Percentiles rank a stretch among this genome's conserved stretches.
Conservation (phyloP, 1,140 invertebrate genomes). For the Drosophila lini region DNA sequence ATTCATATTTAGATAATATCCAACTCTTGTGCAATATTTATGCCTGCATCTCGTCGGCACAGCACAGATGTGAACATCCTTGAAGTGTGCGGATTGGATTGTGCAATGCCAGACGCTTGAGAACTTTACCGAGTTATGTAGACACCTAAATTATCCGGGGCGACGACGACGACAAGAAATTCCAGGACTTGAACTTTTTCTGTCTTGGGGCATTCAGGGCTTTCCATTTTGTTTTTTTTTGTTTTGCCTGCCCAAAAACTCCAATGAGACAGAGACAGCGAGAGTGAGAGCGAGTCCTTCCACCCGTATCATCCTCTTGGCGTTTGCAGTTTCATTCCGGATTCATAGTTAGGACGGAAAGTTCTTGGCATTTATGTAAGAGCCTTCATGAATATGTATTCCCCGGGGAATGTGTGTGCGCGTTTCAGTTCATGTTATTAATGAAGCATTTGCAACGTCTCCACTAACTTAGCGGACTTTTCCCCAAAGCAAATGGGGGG, state of each 20-base stretch:
- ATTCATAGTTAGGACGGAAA: constrained; percentile 33
- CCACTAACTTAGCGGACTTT: constrained; percentile 56
- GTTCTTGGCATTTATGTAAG: constrained; percentile 40
- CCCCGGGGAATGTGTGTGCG: constrained; percentile 27
- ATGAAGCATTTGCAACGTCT: constrained; percentile 60
- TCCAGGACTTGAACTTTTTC: constrained; percentile 25
- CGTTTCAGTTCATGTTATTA: constrained; percentile 56
- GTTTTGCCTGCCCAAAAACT: constrained; percentile 11
- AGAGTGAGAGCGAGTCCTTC: not conserved
- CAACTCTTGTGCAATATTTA: constrained; percentile 48
- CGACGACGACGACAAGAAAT: constrained; percentile 15
- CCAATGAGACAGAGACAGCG: constrained; percentile 6
- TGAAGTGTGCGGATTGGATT: constrained; percentile 9
- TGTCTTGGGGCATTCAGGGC: constrained; percentile 5
- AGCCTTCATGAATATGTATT: constrained; percentile 53
- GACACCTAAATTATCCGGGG: constrained; percentile 30
- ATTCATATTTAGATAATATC: constrained; percentile 76
- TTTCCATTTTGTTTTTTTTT: not conserved
- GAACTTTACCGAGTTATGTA: constrained; percentile 29
- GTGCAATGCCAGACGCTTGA: constrained; percentile 14
- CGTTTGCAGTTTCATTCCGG: constrained; percentile 27
- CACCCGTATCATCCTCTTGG: constrained; percentile 14
- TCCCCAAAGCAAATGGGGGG: constrained; percentile 17
- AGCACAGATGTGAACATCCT: constrained; percentile 24
- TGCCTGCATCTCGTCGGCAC: constrained; percentile 20